These are phyloP conservation scores for Harpalus rubripes DNA, from an alignment of 2,888 invertebrate species.

Conservation along the genomic window DNA sequence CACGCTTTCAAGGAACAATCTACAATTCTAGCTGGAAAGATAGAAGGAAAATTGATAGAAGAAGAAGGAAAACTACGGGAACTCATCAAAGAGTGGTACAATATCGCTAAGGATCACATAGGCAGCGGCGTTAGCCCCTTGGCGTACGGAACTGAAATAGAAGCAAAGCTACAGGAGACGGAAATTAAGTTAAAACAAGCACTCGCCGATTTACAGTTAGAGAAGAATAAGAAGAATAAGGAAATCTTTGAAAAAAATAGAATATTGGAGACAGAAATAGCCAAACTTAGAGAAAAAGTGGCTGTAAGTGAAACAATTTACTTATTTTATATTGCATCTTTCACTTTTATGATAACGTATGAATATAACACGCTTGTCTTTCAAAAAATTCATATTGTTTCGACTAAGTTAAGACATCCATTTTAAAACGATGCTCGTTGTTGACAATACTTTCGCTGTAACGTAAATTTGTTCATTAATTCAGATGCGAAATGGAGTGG, in stretches of 20 bases:
- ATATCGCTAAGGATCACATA: neutral
- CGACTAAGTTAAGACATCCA: too few relatives aligned
- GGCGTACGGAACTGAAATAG: slow-evolving; percentile 14
- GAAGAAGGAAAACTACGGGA: slow-evolving; percentile 48
- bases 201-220: slow-evolving; percentile 44
- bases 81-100: slow-evolving; percentile 48
- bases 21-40: neutral
- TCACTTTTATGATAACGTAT: too few relatives aligned
- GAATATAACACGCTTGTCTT: too few relatives aligned
- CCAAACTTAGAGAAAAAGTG: slow-evolving; percentile 52
- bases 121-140: neutral
- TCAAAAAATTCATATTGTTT: too few relatives aligned
- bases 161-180: slow-evolving; percentile 54
- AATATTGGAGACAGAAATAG: slow-evolving; percentile 36
- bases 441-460: too few relatives aligned
- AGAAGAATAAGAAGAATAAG: slow-evolving; percentile 56
- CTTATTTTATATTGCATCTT: too few relatives aligned
- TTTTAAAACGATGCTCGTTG: too few relatives aligned
- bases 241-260: slow-evolving; percentile 43
- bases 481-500: too few relatives aligned
- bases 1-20: slow-evolving; percentile 48
- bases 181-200: slow-evolving; percentile 54
- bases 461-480: too few relatives aligned
- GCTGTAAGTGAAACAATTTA: slow-evolving; percentile 8
- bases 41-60: slow-evolving; percentile 46